Percentiles rank a stretch among this genome's conserved stretches.
These are phyloP conservation scores for Pterostichus madidus DNA, from an alignment of 2,888 invertebrate genomes.

Conservation along the genomic window DNA sequence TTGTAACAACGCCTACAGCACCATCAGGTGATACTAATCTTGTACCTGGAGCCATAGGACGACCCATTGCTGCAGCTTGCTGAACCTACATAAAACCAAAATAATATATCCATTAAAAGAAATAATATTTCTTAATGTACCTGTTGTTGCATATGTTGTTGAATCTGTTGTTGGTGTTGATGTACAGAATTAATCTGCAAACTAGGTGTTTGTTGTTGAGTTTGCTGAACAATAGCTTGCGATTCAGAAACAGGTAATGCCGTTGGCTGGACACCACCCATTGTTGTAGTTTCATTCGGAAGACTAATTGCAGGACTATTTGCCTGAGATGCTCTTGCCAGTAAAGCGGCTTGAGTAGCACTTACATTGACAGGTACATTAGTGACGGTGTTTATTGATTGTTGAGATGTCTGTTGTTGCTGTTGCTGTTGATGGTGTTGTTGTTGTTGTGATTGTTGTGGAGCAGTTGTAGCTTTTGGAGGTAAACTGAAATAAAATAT, in stretches of 20 bases:
- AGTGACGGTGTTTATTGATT: slow-evolving; percentile 52
- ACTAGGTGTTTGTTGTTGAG: slow-evolving; percentile 69
- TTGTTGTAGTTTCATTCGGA: slow-evolving; percentile 29
- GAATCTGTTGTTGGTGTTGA: slow-evolving; percentile 76
- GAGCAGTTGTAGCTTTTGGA: slow-evolving; percentile 70
- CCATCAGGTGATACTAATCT: slow-evolving; percentile 81
- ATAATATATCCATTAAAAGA: slow-evolving; percentile 34
- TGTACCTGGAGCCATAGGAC: slow-evolving; percentile 80
- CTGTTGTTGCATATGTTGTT: slow-evolving; percentile 80
- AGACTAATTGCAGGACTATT: slow-evolving; percentile 39
- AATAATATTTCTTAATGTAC: slow-evolving; percentile 70
- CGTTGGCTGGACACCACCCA: slow-evolving; percentile 37
- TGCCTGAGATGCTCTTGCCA: slow-evolving; percentile 12
- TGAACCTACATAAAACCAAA: slow-evolving; percentile 79
- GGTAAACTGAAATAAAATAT: slow-evolving; percentile 43
- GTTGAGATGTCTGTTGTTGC: slow-evolving; percentile 68
- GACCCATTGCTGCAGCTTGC: slow-evolving; percentile 82
- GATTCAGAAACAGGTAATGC: slow-evolving; percentile 26
- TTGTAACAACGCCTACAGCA: slow-evolving; percentile 83
- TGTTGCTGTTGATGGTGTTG: slow-evolving; percentile 67
- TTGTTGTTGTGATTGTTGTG: slow-evolving; percentile 69
- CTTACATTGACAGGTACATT: slow-evolving; percentile 14
- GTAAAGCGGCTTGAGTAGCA: slow-evolving; percentile 17
- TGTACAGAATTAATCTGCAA: slow-evolving; percentile 68
- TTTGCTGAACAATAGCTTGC: slow-evolving; percentile 66